These are phyloP conservation scores for Allygus modestus DNA, from an alignment of 2,888 invertebrate species.

Conservation along the genomic window DNA sequence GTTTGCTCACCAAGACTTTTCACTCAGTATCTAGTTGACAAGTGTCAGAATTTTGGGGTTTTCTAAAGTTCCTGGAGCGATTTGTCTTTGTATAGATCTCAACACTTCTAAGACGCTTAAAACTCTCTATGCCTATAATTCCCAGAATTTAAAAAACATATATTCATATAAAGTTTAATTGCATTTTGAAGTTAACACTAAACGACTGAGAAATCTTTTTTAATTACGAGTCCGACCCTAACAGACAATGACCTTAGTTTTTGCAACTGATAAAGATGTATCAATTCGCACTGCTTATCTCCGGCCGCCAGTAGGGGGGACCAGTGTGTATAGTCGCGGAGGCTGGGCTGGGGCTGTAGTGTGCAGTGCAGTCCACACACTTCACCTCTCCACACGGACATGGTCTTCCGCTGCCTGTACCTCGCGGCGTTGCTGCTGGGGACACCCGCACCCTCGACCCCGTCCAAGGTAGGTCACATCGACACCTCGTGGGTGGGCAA, in stretches of 20 bases:
- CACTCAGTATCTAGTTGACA: too few relatives aligned
- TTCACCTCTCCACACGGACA: background rate
- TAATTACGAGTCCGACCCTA: background rate
- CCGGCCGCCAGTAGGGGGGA: background rate
- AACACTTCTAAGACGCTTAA: too few relatives aligned
- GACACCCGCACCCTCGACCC: background rate
- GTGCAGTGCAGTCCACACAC: background rate
- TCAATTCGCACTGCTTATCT: background rate
- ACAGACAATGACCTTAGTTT: background rate
- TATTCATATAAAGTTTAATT: too few relatives aligned
- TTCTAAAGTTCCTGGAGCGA: too few relatives aligned
- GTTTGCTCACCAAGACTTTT: too few relatives aligned
- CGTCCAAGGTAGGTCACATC: background rate
- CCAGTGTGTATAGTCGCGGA: background rate
- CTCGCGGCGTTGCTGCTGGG: slow-evolving; percentile 1
- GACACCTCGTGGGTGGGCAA: background rate
- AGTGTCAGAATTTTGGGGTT: too few relatives aligned
- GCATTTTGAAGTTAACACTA: too few relatives aligned
- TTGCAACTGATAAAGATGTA: background rate
- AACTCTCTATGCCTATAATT: too few relatives aligned
- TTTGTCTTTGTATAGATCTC: too few relatives aligned
- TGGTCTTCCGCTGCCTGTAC: background rate
- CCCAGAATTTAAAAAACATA: too few relatives aligned
- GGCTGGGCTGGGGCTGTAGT: background rate
- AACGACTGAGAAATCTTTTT: too few relatives aligned